These are phyloP conservation scores for Dendrophyllia cribrosa DNA, from an alignment of 64 coral and sea anemone genomes.

Conservation along the genomic window DNA sequence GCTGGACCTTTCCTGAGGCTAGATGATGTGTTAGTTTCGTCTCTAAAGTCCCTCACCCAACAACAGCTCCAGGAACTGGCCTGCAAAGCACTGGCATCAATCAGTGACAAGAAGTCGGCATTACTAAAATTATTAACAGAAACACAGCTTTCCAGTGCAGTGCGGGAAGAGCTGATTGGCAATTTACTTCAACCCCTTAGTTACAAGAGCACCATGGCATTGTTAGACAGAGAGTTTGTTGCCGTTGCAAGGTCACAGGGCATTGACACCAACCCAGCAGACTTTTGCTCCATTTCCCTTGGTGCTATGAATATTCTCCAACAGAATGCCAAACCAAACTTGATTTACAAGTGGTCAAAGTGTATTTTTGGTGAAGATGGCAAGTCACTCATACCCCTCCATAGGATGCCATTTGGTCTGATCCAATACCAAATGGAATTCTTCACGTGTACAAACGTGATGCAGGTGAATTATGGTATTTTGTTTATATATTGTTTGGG, in stretches of 20 bases:
- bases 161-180: no score
- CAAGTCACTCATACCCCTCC: slow-evolving; percentile 13
- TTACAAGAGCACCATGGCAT: no score
- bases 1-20: background rate
- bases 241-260: background rate
- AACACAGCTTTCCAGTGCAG: no score
- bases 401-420: slow-evolving; percentile 81
- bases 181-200: no score
- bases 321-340: slow-evolving; percentile 21
- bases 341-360: slow-evolving; percentile 53
- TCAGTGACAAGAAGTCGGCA: no score
- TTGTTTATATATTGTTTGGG: background rate
- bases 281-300: slow-evolving; percentile 1
- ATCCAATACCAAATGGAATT: slow-evolving; percentile 75
- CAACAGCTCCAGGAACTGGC: no score
- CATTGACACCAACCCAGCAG: background rate
- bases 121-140: no score
- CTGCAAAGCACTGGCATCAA: no score
- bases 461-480: slow-evolving; percentile 31
- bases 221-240: slow-evolving; percentile 25
- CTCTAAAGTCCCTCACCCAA: background rate
- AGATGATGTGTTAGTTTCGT: background rate
- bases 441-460: slow-evolving; percentile 64
- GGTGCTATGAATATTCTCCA: slow-evolving; percentile 26
- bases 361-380: slow-evolving; percentile 33